These are phyloP conservation scores for Lutjanus campechanus DNA, from an alignment of 2,797 vertebrate genomes.

Conservation along the genomic window DNA sequence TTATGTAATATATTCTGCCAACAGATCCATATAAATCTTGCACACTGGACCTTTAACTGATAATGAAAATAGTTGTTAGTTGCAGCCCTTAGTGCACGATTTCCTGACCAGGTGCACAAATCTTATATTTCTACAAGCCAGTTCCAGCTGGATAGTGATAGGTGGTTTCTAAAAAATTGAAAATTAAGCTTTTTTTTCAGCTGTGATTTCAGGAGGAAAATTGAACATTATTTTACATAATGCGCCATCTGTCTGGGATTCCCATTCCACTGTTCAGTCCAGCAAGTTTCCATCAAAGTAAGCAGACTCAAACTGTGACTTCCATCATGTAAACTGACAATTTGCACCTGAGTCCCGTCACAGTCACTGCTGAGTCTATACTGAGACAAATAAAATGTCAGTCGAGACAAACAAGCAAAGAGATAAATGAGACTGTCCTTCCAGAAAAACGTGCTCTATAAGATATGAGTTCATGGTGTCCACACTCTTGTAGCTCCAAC, in stretches of 20 bases:
- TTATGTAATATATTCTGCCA: no score
- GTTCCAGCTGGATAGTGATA: not conserved
- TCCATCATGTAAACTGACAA: conserved; percentile 43
- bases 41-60: no score
- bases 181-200: not conserved
- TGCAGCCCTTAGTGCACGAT: not conserved
- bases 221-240: not conserved
- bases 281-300: conserved; percentile 17
- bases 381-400: conserved; percentile 16
- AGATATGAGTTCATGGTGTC: not conserved
- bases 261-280: conserved; percentile 13
- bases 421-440: not conserved
- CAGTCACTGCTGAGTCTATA: conserved; percentile 14
- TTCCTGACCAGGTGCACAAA: not conserved
- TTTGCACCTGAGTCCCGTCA: conserved; percentile 44
- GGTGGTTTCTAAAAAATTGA: not conserved
- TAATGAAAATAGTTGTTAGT: not conserved
- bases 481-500: not conserved
- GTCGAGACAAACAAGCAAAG: conserved; percentile 31
- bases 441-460: not conserved
- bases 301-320: conserved; percentile 26
- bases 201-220: conserved; percentile 14
- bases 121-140: not conserved
- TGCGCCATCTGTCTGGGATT: conserved; percentile 6
- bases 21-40: no score